Evolutionary conservation across 1,140 invertebrate species (phyloP).

Genomic region (Drosophila malerkotliana): DNA sequence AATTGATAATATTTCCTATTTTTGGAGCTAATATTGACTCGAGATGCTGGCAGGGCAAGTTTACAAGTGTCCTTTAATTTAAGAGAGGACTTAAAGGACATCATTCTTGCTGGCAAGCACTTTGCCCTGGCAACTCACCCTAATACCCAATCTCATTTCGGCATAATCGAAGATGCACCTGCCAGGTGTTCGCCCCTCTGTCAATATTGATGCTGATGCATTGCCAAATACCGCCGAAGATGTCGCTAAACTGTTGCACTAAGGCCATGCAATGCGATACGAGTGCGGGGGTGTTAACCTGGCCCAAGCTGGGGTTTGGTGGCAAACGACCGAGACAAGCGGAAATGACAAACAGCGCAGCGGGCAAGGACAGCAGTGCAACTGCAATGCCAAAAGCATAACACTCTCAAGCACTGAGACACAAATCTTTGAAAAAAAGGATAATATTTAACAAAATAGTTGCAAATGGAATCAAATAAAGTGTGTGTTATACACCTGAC

Average conservation of each 20-base stretch:
- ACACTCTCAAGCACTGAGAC: constrained; percentile 10
- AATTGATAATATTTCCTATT: constrained; percentile 2
- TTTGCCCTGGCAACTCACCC: constrained; percentile 6
- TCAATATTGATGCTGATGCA: constrained; percentile 74
- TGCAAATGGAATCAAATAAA: too few relatives aligned
- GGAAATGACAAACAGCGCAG: constrained; percentile 70
- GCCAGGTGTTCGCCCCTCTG: constrained; percentile 22
- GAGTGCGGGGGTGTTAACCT: not conserved
- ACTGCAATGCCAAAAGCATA: constrained; percentile 32
- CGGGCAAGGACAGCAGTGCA: constrained; percentile 12
- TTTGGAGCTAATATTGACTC: constrained; percentile 8
- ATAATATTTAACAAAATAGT: too few relatives aligned
- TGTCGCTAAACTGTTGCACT: constrained; percentile 66
- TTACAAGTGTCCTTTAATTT: constrained; percentile 10
- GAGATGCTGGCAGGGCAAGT: not conserved
- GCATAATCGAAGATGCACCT: constrained; percentile 53
- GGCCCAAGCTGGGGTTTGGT: not conserved
- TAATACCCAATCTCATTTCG: constrained; percentile 43
- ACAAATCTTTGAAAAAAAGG: not conserved
- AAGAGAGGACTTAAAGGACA: constrained; percentile 4
- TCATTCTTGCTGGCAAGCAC: constrained; percentile 8
- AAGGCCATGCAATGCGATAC: not conserved
- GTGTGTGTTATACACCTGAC: too few relatives aligned
- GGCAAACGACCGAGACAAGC: constrained; percentile 31
- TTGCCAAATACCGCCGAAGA: constrained; percentile 58